Conservation (phyloP, 2,888 invertebrate genomes). For the Drosophila rubida region DNA sequence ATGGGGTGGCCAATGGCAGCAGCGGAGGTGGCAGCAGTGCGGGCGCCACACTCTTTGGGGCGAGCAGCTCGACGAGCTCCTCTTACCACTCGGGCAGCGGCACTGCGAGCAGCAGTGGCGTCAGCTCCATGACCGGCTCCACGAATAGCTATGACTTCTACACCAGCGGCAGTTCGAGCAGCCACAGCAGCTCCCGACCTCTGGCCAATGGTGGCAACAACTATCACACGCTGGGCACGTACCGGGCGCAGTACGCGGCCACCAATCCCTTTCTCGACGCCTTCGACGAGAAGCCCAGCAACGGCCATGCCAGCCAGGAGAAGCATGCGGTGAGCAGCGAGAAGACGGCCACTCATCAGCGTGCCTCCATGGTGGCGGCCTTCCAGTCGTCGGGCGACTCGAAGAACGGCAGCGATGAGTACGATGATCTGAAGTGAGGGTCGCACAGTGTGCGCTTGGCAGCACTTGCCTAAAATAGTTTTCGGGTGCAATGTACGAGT, state of each 20-base stretch:
- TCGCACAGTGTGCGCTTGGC: background rate
- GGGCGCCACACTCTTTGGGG: slow-evolving; percentile 54
- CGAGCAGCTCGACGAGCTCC: slow-evolving; percentile 58
- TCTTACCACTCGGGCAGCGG: slow-evolving; percentile 75
- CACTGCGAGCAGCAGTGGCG: slow-evolving; percentile 84
- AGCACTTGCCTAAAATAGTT: background rate
- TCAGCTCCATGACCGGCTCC: slow-evolving; percentile 84
- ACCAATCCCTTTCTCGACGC: slow-evolving; percentile 85
- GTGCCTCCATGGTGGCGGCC: slow-evolving; percentile 79
- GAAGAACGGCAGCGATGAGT: slow-evolving; percentile 84
- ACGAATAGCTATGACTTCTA: slow-evolving; percentile 84
- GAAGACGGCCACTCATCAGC: slow-evolving; percentile 60
- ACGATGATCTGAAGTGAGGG: slow-evolving; percentile 83
- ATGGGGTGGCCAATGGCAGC: slow-evolving; percentile 61
- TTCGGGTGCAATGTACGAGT: background rate
- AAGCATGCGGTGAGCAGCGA: slow-evolving; percentile 53
- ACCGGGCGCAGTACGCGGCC: slow-evolving; percentile 85
- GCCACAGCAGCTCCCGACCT: slow-evolving; percentile 73
- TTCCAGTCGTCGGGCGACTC: slow-evolving; percentile 83
- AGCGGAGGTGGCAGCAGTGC: slow-evolving; percentile 42
- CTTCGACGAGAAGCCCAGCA: slow-evolving; percentile 81
- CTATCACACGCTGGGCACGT: slow-evolving; percentile 84
- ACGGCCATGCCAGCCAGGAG: slow-evolving; percentile 34
- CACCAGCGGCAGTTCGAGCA: slow-evolving; percentile 72
- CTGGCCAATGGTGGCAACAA: slow-evolving; percentile 80